These are phyloP conservation scores for Catocala fraxini DNA, from an alignment of 2,888 invertebrate genomes.

Conservation along the genomic window DNA sequence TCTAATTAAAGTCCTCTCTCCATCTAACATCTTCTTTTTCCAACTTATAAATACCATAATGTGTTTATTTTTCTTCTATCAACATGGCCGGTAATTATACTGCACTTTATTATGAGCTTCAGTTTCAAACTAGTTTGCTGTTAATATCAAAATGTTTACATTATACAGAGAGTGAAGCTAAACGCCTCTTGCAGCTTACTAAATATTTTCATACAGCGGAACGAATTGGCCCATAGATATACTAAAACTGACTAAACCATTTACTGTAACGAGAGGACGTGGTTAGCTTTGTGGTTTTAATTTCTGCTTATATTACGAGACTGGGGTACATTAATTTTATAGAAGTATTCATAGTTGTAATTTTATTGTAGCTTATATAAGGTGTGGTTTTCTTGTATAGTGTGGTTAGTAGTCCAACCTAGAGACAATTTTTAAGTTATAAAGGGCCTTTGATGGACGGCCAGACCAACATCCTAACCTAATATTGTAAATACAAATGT, in stretches of 20 bases:
- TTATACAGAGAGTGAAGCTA: constrained; percentile 9
- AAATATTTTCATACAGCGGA: constrained; percentile 22
- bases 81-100: not conserved
- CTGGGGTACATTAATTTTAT: constrained; percentile 36
- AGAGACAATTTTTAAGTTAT: too few relatives aligned
- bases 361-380: not conserved
- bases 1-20: too few relatives aligned
- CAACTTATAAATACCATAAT: too few relatives aligned
- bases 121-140: constrained; percentile 8
- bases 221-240: constrained; percentile 35
- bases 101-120: constrained; percentile 1
- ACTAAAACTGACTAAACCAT: constrained; percentile 21
- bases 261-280: constrained; percentile 38
- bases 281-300: constrained; percentile 22
- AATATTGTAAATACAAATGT: too few relatives aligned
- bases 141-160: constrained; percentile 10
- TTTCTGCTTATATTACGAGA: constrained; percentile 48
- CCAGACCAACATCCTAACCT: too few relatives aligned
- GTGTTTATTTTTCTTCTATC: too few relatives aligned
- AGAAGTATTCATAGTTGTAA: constrained; percentile 14
- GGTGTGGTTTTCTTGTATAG: too few relatives aligned
- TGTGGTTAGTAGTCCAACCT: too few relatives aligned
- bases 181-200: constrained; percentile 15
- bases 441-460: too few relatives aligned
- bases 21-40: too few relatives aligned